Percentiles rank a stretch among this genome's conserved stretches.
These are phyloP conservation scores for Adelphocoris suturalis DNA, from an alignment of 2,888 invertebrate species.

Conservation along the genomic window DNA sequence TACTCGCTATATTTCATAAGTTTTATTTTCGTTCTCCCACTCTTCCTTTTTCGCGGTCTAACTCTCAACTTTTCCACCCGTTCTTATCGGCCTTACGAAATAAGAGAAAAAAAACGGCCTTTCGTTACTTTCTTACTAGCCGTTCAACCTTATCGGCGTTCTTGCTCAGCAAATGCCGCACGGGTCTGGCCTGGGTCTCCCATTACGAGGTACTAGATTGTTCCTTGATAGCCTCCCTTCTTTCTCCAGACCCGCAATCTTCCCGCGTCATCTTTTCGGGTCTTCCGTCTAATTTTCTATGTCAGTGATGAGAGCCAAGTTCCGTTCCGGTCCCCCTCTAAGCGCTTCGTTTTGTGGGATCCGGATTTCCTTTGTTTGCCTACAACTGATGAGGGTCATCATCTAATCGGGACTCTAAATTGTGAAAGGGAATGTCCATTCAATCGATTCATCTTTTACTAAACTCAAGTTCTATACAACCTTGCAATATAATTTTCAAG, in stretches of 20 bases:
- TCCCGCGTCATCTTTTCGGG: conserved; percentile 25
- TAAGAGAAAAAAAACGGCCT: not conserved
- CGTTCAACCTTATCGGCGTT: conserved; percentile 54
- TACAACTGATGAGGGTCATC: too few relatives aligned
- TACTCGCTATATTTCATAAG: not conserved
- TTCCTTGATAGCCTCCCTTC: conserved; percentile 11
- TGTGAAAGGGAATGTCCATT: too few relatives aligned
- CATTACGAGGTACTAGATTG: conserved; percentile 29
- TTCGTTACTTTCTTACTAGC: conserved; percentile 47
- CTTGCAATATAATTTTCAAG: too few relatives aligned
- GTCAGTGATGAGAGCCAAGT: not conserved
- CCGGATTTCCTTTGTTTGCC: not conserved
- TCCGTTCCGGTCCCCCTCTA: not conserved
- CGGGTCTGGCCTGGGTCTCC: not conserved
- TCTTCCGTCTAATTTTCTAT: conserved; percentile 42
- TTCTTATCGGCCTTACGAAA: not conserved
- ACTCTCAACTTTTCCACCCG: not conserved
- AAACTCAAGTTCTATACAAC: too few relatives aligned
- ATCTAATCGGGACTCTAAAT: too few relatives aligned
- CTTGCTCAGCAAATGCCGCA: not conserved
- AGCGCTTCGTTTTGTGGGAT: not conserved
- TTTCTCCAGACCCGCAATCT: not conserved
- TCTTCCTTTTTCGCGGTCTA: not conserved
- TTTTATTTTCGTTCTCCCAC: not conserved
- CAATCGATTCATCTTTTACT: too few relatives aligned